phyloP scores from a whole-genome alignment of 2,888 invertebrate species.

The Hemaris fuciformis region DNA sequence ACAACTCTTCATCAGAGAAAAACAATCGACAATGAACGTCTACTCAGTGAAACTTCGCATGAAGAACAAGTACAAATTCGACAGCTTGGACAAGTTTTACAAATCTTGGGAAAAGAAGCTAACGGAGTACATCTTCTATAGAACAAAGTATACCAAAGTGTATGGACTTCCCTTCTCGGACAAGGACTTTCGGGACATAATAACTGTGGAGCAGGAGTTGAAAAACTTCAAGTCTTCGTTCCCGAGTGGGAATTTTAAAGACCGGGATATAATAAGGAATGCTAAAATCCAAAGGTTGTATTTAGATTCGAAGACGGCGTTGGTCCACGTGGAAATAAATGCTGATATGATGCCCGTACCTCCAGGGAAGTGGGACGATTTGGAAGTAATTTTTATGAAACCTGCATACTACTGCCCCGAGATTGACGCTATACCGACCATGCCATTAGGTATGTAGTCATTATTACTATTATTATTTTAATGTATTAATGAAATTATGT shows the following conservation, averaged over 20 bases:
- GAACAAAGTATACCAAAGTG: conserved; percentile 49
- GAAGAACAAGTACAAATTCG: conserved; percentile 34
- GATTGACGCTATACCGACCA: conserved; percentile 33
- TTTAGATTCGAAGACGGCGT: conserved; percentile 48
- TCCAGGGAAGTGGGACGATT: conserved; percentile 54
- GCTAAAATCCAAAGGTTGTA: conserved; percentile 55
- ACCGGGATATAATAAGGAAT: conserved; percentile 38
- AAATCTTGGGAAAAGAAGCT: conserved; percentile 51
- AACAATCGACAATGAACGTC: conserved; percentile 43
- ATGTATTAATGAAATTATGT: no score
- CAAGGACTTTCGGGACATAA: neutral
- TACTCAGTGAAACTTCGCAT: conserved; percentile 56
- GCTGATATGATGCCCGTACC: conserved; percentile 45
- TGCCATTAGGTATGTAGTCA: conserved; percentile 54
- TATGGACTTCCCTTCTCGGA: conserved; percentile 25
- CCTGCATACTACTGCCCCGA: conserved; percentile 55
- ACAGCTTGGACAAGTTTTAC: conserved; percentile 25
- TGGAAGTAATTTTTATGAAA: conserved; percentile 52
- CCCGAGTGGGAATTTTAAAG: conserved; percentile 36
- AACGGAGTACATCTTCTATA: conserved; percentile 57
- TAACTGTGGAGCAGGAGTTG: conserved; percentile 33
- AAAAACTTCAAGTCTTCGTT: conserved; percentile 36
- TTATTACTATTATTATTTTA: neutral
- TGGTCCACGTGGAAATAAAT: conserved; percentile 56
- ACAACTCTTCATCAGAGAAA: conserved; percentile 53